Conservation (phyloP, 2,113 vertebrate genomes). For the Abramis brama region DNA sequence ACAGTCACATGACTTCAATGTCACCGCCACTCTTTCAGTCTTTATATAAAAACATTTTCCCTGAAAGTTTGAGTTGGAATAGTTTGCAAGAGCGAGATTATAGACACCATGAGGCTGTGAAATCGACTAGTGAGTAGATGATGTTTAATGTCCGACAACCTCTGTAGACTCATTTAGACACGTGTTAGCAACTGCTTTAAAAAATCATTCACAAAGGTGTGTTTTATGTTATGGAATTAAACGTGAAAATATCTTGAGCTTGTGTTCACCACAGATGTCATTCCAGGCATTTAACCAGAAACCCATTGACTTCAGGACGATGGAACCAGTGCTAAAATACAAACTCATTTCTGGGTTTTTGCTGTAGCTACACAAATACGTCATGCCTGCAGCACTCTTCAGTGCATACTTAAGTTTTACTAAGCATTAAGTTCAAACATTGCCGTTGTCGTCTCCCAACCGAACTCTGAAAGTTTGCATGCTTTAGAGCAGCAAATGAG, state of each 20-base stretch:
- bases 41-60: not conserved
- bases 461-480: not conserved
- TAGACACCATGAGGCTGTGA: not conserved
- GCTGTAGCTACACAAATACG: not conserved
- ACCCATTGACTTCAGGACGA: not conserved
- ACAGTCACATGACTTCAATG: too few relatives aligned
- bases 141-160: not conserved
- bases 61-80: not conserved
- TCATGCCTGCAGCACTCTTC: not conserved
- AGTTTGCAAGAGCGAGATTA: not conserved
- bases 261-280: not conserved
- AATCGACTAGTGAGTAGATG: not conserved
- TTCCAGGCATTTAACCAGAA: not conserved
- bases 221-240: not conserved
- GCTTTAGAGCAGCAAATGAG: slow-evolving; percentile 21
- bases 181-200: not conserved
- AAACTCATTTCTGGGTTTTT: not conserved
- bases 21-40: not conserved
- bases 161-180: not conserved
- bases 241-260: not conserved
- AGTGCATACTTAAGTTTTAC: not conserved
- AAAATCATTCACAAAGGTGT: not conserved
- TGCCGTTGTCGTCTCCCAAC: not conserved
- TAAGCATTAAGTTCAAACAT: not conserved
- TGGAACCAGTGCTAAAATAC: not conserved